These are phyloP conservation scores for Heteronetta atricapilla DNA, from an alignment of 2,113 vertebrate species.

Conservation along the genomic window DNA sequence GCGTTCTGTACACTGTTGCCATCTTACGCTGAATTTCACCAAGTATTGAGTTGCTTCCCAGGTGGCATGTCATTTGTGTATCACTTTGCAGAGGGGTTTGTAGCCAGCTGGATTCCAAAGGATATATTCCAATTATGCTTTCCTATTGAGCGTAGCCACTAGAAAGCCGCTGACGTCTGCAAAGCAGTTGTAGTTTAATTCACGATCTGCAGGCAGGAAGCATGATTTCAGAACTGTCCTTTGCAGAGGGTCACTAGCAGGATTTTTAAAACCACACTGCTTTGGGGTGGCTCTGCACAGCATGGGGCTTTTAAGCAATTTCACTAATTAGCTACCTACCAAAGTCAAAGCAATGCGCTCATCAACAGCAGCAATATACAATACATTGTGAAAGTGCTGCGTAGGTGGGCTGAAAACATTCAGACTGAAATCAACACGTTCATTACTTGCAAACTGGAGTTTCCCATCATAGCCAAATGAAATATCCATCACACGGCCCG, in stretches of 20 bases:
- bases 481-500: background rate
- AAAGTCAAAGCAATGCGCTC: fast-evolving
- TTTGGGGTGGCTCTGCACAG: background rate
- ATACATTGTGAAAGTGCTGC: background rate
- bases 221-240: background rate
- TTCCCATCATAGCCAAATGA: background rate
- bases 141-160: background rate
- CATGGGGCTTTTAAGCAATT: background rate
- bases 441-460: background rate
- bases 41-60: background rate
- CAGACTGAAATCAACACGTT: background rate
- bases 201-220: fast-evolving
- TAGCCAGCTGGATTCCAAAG: background rate
- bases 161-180: background rate
- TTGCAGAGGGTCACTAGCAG: background rate
- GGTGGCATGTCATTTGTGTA: background rate
- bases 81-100: background rate
- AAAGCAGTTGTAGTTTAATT: background rate
- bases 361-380: background rate
- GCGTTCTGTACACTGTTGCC: background rate
- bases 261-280: background rate
- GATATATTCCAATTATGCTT: background rate
- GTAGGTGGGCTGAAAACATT: background rate
- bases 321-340: background rate
- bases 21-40: background rate